phyloP scores from a whole-genome alignment of 2,113 vertebrate species.

The Acinonyx jubatus region DNA sequence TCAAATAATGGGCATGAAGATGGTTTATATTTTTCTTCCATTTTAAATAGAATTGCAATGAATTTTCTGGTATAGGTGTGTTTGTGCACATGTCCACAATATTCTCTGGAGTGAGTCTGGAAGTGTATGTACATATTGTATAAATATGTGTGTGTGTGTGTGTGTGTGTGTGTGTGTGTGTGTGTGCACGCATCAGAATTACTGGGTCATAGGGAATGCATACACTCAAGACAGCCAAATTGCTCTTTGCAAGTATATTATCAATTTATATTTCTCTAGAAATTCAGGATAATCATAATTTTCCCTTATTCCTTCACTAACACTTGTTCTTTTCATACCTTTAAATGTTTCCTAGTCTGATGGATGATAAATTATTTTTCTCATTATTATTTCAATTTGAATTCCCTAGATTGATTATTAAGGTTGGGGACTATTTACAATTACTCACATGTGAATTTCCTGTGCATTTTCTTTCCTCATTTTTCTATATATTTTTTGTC shows the following conservation, averaged over 20 bases:
- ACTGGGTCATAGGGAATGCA: neutral
- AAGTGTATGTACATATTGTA: neutral
- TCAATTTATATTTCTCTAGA: neutral
- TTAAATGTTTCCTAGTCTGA: neutral
- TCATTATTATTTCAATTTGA: constrained; percentile 20
- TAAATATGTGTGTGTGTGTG: neutral
- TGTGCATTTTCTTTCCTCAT: neutral
- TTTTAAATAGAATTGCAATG: neutral
- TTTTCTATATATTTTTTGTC: neutral
- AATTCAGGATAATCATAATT: neutral
- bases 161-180: rapidly evolving
- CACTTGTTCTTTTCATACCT: neutral
- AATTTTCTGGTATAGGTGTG: neutral
- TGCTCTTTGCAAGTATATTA: neutral
- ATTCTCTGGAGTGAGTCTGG: neutral
- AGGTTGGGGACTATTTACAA: neutral
- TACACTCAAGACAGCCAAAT: neutral
- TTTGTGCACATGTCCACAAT: neutral
- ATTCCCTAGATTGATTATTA: constrained; percentile 1
- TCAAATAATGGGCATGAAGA: neutral
- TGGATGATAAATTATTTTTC: constrained; percentile 6
- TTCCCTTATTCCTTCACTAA: neutral
- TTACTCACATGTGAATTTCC: neutral
- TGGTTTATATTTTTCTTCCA: neutral
- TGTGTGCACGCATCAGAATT: neutral